phyloP scores from a whole-genome alignment of 2,888 invertebrate species.

The Stenotaenia linearis region DNA sequence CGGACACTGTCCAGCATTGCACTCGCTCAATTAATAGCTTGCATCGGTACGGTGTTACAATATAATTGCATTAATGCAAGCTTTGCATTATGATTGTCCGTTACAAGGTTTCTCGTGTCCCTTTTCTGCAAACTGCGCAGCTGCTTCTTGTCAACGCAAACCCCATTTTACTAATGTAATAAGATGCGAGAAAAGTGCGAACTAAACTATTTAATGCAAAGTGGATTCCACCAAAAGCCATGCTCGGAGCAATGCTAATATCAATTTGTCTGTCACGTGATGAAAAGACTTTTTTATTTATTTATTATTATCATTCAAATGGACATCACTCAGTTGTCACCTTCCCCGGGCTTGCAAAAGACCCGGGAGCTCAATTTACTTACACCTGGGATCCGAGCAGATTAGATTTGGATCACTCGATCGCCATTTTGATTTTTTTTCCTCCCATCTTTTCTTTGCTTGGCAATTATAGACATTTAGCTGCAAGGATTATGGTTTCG shows the following conservation, averaged over 20 bases:
- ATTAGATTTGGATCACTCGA: constrained; percentile 10
- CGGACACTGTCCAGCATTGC: constrained; percentile 15
- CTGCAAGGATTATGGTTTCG: constrained; percentile 13
- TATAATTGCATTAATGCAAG: not conserved
- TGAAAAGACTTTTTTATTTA: not conserved
- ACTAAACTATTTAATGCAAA: not conserved
- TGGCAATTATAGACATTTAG: constrained; percentile 17
- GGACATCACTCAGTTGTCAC: not conserved
- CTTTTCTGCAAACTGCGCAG: not conserved
- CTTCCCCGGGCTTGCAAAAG: not conserved
- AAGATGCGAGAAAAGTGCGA: constrained; percentile 8
- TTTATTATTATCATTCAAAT: not conserved
- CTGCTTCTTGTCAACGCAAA: constrained; percentile 10
- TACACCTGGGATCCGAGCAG: not conserved
- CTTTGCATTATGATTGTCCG: constrained; percentile 1
- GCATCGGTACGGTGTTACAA: not conserved
- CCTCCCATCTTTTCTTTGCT: not conserved
- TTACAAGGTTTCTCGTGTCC: not conserved
- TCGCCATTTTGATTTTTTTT: not conserved
- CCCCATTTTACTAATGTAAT: constrained; percentile 10
- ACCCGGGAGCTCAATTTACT: not conserved
- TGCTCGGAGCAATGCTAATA: not conserved
- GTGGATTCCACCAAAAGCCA: not conserved
- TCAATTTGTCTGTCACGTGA: not conserved
- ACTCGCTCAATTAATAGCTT: not conserved